Conservation (phyloP, 2,797 vertebrate species). For the Ctenosaura bakeri region DNA sequence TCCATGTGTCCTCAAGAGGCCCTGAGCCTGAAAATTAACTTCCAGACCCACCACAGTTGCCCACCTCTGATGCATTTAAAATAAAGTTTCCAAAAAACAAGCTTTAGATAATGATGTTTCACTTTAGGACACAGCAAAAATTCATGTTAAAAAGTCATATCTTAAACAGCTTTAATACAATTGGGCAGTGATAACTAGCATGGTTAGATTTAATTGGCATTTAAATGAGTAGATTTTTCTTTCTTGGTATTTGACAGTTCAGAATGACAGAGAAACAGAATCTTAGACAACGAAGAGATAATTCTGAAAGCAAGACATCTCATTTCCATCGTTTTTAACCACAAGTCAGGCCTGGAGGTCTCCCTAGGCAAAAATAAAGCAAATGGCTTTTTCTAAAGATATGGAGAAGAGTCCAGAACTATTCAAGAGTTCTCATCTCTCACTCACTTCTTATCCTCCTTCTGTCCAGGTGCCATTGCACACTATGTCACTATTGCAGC, state of each 20-base stretch:
- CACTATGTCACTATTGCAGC: background rate
- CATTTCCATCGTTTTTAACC: background rate
- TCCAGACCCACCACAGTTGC: too few relatives aligned
- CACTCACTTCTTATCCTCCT: background rate
- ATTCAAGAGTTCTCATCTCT: background rate
- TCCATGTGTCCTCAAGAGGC: too few relatives aligned
- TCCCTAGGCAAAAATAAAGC: background rate
- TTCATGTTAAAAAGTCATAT: background rate
- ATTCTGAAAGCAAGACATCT: background rate
- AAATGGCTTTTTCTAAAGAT: background rate
- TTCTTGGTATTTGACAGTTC: background rate
- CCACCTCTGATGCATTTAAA: background rate
- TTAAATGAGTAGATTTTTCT: background rate
- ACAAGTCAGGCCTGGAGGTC: background rate
- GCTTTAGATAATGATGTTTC: background rate
- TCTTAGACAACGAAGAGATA: background rate
- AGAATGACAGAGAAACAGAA: background rate
- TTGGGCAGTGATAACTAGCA: background rate
- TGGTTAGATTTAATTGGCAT: background rate
- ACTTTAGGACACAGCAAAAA: background rate
- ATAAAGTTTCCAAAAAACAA: background rate
- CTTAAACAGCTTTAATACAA: background rate
- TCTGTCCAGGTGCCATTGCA: too few relatives aligned
- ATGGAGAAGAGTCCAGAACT: background rate
- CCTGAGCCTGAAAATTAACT: too few relatives aligned